These are phyloP conservation scores for Emmelina monodactyla DNA, from an alignment of 2,888 invertebrate genomes.

Conservation along the genomic window DNA sequence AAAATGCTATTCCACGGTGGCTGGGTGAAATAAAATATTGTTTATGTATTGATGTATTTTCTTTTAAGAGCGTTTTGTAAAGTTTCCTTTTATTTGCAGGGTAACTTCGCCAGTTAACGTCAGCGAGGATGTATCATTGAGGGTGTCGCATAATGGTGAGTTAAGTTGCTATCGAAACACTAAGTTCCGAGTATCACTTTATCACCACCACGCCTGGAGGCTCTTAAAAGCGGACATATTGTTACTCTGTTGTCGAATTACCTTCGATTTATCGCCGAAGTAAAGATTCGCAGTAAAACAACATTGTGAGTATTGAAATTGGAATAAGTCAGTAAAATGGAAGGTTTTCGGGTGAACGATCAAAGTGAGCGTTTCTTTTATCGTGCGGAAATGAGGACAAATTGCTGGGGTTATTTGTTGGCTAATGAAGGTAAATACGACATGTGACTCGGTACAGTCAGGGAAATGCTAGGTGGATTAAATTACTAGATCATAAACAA, in stretches of 20 bases:
- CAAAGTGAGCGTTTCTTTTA: constrained; percentile 16
- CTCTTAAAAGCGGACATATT: no score
- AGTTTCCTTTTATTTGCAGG: constrained; percentile 33
- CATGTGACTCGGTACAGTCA: no score
- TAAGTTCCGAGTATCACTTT: no score
- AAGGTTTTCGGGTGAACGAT: no score
- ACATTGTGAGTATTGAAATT: no score
- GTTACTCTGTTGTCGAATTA: no score
- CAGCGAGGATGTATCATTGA: constrained; percentile 26
- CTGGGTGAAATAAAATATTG: not conserved
- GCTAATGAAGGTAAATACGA: constrained; percentile 53
- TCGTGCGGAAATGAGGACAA: constrained; percentile 31
- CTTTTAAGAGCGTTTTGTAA: constrained; percentile 10
- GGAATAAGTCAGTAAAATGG: no score
- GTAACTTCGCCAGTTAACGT: constrained; percentile 30
- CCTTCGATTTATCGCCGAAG: no score
- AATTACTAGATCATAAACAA: no score
- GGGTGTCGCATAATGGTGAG: constrained; percentile 30
- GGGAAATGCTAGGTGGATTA: no score
- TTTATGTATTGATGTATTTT: not conserved
- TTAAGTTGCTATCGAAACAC: constrained; percentile 14
- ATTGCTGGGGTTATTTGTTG: constrained; percentile 42
- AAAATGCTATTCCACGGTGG: not conserved
- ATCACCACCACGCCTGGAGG: not conserved
- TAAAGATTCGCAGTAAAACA: no score